phyloP scores from a whole-genome alignment of 2,888 invertebrate genomes.

The Tachina grossa region DNA sequence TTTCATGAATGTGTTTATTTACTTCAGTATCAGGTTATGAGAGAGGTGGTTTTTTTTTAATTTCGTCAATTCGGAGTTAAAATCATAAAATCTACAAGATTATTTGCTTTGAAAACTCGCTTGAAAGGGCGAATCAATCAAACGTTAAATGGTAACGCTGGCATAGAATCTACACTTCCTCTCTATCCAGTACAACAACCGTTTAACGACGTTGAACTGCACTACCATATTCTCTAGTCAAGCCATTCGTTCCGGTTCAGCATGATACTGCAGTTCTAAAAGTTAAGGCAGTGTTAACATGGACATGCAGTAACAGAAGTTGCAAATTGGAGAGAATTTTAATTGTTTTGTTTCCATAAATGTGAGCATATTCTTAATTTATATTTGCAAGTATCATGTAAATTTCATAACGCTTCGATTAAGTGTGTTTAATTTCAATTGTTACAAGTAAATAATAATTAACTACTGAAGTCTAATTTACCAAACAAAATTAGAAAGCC shows the following conservation, averaged over 20 bases:
- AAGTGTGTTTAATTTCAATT: not conserved
- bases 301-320: no score
- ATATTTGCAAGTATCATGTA: no score
- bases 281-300: no score
- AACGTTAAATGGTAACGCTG: not conserved
- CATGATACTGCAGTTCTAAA: not conserved
- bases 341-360: no score
- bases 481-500: not conserved
- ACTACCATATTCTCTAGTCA: not conserved
- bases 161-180: not conserved
- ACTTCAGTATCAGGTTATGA: no score
- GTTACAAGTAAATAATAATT: conserved; percentile 15
- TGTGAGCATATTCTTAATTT: no score
- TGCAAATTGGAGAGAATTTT: no score
- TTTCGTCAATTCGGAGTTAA: no score
- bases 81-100: no score
- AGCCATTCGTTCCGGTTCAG: no score
- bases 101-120: not conserved
- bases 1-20: no score
- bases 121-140: not conserved
- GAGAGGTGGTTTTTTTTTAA: no score
- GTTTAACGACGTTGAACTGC: conserved; percentile 4
- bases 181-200: conserved; percentile 28
- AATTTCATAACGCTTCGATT: not conserved
- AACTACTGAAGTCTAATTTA: not conserved